Conservation (phyloP, 2,113 vertebrate species). For the Fregetta grallaria region DNA sequence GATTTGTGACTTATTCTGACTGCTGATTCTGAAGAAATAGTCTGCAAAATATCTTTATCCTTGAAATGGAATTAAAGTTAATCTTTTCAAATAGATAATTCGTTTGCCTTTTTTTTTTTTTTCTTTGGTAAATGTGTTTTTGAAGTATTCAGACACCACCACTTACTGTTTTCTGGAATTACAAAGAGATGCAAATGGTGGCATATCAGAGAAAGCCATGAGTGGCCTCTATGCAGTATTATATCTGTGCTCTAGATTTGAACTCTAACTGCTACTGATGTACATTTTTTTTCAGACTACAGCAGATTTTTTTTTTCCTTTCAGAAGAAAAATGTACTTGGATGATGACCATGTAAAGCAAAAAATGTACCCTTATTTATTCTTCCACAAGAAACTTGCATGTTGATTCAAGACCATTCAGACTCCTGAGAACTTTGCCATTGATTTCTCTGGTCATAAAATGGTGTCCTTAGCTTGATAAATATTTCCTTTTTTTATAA, state of each 20-base stretch:
- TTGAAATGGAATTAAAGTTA: background rate
- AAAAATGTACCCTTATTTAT: slow-evolving; percentile 34
- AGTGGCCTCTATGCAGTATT: background rate
- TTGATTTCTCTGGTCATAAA: background rate
- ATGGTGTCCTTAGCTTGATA: background rate
- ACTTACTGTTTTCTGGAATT: background rate
- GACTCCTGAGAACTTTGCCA: background rate
- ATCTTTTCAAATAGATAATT: background rate
- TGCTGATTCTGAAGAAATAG: background rate
- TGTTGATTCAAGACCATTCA: background rate
- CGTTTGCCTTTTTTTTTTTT: background rate
- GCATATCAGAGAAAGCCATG: slow-evolving; percentile 2
- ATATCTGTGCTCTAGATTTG: slow-evolving; percentile 25
- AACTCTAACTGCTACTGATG: slow-evolving; percentile 18
- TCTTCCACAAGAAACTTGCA: background rate
- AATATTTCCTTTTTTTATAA: background rate
- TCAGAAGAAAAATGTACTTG: slow-evolving; percentile 14
- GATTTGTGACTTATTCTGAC: background rate
- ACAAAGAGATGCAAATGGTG: background rate
- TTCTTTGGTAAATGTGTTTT: background rate
- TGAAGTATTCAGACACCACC: background rate
- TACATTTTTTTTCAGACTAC: slow-evolving; percentile 24
- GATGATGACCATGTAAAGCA: slow-evolving; percentile 11
- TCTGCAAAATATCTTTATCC: background rate
- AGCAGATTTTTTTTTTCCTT: slow-evolving; percentile 19